Evolutionary conservation across 2,797 vertebrate genomes (phyloP).

Genomic region (Serranus cabrilla): DNA sequence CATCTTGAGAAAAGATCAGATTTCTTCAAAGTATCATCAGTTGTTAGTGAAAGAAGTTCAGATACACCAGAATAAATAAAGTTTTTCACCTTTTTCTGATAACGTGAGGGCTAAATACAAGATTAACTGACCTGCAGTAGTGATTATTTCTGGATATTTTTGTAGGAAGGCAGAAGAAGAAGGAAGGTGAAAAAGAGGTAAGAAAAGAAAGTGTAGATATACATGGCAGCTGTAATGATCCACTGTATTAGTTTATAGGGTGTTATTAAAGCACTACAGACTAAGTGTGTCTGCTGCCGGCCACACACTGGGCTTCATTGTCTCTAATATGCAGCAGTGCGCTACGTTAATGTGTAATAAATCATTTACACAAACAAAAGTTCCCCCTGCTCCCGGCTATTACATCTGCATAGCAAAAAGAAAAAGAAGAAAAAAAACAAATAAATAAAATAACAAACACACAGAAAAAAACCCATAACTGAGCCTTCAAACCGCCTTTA

Average conservation of each 20-base stretch:
- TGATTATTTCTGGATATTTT: conserved; percentile 30
- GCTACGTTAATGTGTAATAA: conserved; percentile 70
- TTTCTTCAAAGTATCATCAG: not conserved
- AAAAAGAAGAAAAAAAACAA: conserved; percentile 53
- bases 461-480: conserved; percentile 54
- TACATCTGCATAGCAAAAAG: conserved; percentile 82
- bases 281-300: conserved; percentile 54
- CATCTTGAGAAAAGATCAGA: conserved; percentile 9
- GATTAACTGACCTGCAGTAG: conserved; percentile 67
- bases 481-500: conserved; percentile 66
- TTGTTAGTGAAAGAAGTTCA: conserved; percentile 19
- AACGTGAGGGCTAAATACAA: conserved; percentile 64
- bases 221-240: conserved; percentile 65
- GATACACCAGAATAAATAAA: conserved; percentile 69
- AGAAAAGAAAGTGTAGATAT: conserved; percentile 56
- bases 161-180: conserved; percentile 44
- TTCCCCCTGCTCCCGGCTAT: conserved; percentile 38
- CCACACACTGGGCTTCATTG: conserved; percentile 51
- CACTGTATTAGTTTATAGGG: conserved; percentile 57
- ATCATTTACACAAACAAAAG: conserved; percentile 66
- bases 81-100: conserved; percentile 24
- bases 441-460: conserved; percentile 77
- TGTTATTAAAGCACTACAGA: conserved; percentile 79
- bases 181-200: conserved; percentile 47
- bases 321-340: conserved; percentile 79